Evolutionary conservation across 2,888 invertebrate species (phyloP), one percentile per base, ranked within the genome.

Genomic region (Pandemis cinnamomeana): DNA sequence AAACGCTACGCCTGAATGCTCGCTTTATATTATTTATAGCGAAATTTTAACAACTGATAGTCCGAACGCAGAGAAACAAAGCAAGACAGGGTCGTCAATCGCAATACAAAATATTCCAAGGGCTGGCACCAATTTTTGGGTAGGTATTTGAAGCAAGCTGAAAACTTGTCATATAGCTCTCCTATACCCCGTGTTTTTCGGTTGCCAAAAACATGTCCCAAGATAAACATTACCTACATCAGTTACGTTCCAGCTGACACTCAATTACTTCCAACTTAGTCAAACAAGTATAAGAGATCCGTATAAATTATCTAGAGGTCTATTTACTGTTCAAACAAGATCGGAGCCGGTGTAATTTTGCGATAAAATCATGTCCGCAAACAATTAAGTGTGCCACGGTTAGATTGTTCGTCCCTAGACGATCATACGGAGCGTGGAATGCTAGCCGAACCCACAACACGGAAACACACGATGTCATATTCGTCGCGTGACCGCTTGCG

Each of bases 341-440:
- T 75, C 66, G 36, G 51, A 64, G 62, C 61, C 64, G 58, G 67
- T 75, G 77, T 78, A 78, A 78, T 78, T 78, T 76, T 72, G 73
- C 77, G 80, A 89, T 90, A 89, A 89, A 90, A 90, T 89, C 89
- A 87, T 90, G 89, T 89, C 86, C 85, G 88, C 89, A 91, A 91
- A 91, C 91, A 91, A 91, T 92, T 89, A 91, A 87, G 84, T 82
- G 80, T 80, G 84, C 84, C 83, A 83, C 83, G 84, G 83, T 85
- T 87, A 87, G 87, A 91, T 89, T 89, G 89, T 83, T 77, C 68
- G 86, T 88, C 90, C 89, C 88, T 80, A 81, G 86, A 85, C 90
- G 87, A 86, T 87, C 88, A 87, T 87, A 88, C 82, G 81, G 80
- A 85, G 81, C 84, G 83, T 82, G 87, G 90, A 91, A 91, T 91